Percentiles rank a stretch among this genome's conserved stretches.
phyloP scores from a whole-genome alignment of 2,113 vertebrate genomes.

The Rhipidura dahli region DNA sequence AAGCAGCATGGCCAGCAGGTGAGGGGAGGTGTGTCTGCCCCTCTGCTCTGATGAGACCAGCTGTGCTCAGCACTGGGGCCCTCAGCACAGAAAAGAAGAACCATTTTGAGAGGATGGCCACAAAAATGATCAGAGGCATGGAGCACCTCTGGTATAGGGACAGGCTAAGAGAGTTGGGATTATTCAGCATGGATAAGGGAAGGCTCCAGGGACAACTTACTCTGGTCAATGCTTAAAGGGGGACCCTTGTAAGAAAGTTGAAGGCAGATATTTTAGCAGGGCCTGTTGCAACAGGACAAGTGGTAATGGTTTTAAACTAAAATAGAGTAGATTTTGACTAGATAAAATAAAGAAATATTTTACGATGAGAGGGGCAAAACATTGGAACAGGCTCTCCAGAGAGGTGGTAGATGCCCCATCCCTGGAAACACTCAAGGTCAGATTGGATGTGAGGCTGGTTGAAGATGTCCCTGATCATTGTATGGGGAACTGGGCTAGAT shows the following conservation, averaged over 20 bases:
- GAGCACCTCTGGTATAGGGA: neutral
- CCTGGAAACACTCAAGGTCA: neutral
- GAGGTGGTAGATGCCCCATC: neutral
- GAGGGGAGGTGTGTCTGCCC: neutral
- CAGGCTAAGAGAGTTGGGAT: neutral
- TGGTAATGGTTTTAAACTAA: neutral
- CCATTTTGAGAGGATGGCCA: accelerated
- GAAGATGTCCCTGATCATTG: neutral
- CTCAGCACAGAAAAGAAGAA: neutral
- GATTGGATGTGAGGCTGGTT: neutral
- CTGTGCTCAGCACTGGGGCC: neutral
- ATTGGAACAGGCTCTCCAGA: neutral
- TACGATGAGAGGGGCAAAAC: neutral
- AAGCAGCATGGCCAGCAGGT: neutral
- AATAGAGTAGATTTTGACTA: neutral
- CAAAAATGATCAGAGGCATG: neutral
- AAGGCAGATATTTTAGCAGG: neutral
- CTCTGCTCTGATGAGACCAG: neutral
- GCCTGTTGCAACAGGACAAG: neutral
- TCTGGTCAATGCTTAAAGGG: neutral
- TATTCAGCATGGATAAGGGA: neutral
- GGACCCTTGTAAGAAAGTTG: neutral
- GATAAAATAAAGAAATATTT: neutral
- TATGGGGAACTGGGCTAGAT: neutral
- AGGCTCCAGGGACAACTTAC: neutral